Evolutionary conservation across 2,113 vertebrate species (phyloP).

Genomic region (Atherinomorus stipes): DNA sequence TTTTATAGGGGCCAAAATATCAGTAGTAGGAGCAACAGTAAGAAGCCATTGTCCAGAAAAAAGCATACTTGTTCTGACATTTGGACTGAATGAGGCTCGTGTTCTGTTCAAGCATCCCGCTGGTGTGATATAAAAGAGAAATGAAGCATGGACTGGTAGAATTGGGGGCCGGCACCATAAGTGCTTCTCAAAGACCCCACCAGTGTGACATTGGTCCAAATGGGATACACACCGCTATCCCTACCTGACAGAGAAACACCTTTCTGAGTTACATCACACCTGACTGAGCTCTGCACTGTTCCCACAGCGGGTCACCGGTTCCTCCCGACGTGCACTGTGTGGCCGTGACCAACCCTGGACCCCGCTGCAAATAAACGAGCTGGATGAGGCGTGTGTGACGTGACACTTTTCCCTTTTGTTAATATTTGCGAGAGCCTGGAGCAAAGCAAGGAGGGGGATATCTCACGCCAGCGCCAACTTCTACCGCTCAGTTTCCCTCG

Average conservation of each 20-base stretch:
- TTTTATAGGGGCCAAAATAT: background rate
- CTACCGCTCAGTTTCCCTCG: slow-evolving; percentile 30
- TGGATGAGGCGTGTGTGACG: slow-evolving; percentile 35
- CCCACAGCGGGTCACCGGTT: slow-evolving; percentile 10
- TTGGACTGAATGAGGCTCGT: background rate
- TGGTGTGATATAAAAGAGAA: background rate
- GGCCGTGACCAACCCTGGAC: background rate
- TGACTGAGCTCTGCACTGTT: slow-evolving; percentile 1
- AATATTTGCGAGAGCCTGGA: slow-evolving; percentile 49
- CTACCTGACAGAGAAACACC: background rate
- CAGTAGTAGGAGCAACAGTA: no score
- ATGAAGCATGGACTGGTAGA: background rate
- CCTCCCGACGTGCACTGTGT: slow-evolving; percentile 5
- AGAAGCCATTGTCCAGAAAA: background rate
- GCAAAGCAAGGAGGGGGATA: slow-evolving; percentile 43
- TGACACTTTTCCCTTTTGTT: slow-evolving; percentile 56
- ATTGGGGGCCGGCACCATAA: background rate
- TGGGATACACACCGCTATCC: background rate
- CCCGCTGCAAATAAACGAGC: slow-evolving; percentile 4
- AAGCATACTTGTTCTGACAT: background rate
- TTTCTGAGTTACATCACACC: background rate
- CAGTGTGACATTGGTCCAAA: background rate
- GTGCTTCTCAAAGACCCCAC: background rate
- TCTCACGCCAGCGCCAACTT: slow-evolving; percentile 49
- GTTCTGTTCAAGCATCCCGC: background rate